Percentiles rank a stretch among this genome's conserved stretches.
Conservation (phyloP, 2,797 vertebrate species). For the Benthosema pterotum region DNA sequence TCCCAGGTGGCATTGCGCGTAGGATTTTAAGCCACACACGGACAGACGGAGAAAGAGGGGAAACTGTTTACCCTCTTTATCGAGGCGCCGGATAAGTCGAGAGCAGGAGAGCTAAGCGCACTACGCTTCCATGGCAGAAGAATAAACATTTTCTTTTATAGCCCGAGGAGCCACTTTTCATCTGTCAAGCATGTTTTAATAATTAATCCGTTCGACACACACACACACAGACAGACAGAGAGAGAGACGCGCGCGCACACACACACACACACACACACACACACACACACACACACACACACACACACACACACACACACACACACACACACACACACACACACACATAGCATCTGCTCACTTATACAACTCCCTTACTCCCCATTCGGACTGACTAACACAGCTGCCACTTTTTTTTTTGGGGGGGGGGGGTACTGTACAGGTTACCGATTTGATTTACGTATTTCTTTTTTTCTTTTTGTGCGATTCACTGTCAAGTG, state of each 20-base stretch:
- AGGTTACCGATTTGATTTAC: slow-evolving; percentile 72
- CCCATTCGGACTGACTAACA: slow-evolving; percentile 79
- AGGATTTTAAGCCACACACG: slow-evolving; percentile 67
- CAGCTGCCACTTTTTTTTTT: slow-evolving; percentile 79
- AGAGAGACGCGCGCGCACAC: too few relatives aligned
- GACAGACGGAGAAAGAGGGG: slow-evolving; percentile 63
- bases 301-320: too few relatives aligned
- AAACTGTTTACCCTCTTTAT: slow-evolving; percentile 76
- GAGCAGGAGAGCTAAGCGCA: slow-evolving; percentile 80
- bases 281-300: too few relatives aligned
- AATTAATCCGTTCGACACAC: slow-evolving; percentile 83
- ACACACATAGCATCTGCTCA: slow-evolving; percentile 77
- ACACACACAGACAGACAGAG: too few relatives aligned
- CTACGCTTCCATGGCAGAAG: slow-evolving; percentile 83
- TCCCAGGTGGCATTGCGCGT: slow-evolving; percentile 71
- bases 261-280: too few relatives aligned
- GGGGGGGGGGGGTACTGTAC: slow-evolving; percentile 71
- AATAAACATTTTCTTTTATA: slow-evolving; percentile 86
- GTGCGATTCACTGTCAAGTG: too few relatives aligned
- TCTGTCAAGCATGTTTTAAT: slow-evolving; percentile 88
- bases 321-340: too few relatives aligned
- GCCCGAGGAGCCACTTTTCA: slow-evolving; percentile 85
- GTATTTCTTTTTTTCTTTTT: slow-evolving; percentile 43
- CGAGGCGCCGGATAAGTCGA: slow-evolving; percentile 78
- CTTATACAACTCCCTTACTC: slow-evolving; percentile 81